Conservation (phyloP, 2,888 invertebrate species). For the Tachina grossa region DNA sequence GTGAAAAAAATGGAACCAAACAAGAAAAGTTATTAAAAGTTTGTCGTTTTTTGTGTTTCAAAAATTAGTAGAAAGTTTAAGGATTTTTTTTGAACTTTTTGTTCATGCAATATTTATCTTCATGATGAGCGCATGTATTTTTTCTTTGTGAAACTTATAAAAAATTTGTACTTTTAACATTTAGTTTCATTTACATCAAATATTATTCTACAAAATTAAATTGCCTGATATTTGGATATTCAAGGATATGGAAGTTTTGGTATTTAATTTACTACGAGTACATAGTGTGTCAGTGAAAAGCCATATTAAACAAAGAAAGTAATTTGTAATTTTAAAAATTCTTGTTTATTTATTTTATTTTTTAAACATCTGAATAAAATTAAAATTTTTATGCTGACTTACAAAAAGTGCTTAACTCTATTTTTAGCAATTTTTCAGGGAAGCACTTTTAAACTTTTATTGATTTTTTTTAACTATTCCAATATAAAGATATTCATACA, state of each 20-base stretch:
- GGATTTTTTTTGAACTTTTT: background rate
- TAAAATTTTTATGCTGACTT: too few relatives aligned
- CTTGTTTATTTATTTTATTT: too few relatives aligned
- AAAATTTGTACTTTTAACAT: background rate
- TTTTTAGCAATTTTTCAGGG: too few relatives aligned
- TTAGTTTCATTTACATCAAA: background rate
- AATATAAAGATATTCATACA: too few relatives aligned
- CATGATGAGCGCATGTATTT: background rate
- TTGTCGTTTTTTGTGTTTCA: background rate
- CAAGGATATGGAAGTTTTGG: background rate
- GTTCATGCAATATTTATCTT: slow-evolving; percentile 12
- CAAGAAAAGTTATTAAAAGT: slow-evolving; percentile 45
- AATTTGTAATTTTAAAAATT: too few relatives aligned
- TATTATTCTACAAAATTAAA: background rate
- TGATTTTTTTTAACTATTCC: too few relatives aligned
- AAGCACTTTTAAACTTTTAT: too few relatives aligned
- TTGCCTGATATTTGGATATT: background rate
- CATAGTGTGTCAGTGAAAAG: too few relatives aligned
- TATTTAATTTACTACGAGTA: background rate
- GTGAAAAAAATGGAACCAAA: background rate
- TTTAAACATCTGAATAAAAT: too few relatives aligned
- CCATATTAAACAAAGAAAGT: too few relatives aligned
- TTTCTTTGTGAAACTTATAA: background rate
- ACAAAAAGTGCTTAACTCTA: too few relatives aligned
- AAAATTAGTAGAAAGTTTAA: slow-evolving; percentile 26